Evolutionary conservation across 2,113 vertebrate genomes (phyloP).

Genomic region (Penelope pileata): DNA sequence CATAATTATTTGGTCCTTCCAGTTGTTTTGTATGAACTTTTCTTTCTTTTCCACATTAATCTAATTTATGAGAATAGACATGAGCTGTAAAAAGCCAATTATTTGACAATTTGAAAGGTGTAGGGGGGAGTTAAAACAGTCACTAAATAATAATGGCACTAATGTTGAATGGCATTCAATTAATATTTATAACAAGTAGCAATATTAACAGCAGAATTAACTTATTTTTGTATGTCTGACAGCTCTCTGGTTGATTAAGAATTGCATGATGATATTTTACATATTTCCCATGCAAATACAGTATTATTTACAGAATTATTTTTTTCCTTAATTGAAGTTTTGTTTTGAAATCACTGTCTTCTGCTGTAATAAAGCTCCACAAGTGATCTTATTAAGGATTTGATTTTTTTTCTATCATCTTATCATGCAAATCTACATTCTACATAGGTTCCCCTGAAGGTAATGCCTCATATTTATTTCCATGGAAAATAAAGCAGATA

Average conservation of each 20-base stretch:
- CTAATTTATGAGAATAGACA: slow-evolving; percentile 1
- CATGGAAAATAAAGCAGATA: background rate
- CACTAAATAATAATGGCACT: slow-evolving; percentile 64
- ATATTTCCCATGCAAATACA: slow-evolving; percentile 60
- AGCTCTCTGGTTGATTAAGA: slow-evolving; percentile 71
- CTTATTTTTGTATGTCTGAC: slow-evolving; percentile 72
- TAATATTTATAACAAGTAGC: slow-evolving; percentile 65
- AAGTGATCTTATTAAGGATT: slow-evolving; percentile 16
- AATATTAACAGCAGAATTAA: slow-evolving; percentile 68
- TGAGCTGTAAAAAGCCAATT: slow-evolving; percentile 62
- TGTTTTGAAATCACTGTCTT: slow-evolving; percentile 57
- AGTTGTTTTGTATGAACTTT: background rate
- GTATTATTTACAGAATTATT: slow-evolving; percentile 69
- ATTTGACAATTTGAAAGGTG: slow-evolving; percentile 49
- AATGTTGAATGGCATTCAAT: slow-evolving; percentile 67
- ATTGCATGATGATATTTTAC: slow-evolving; percentile 59
- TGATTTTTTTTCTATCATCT: background rate
- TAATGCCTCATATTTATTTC: background rate
- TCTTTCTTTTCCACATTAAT: background rate
- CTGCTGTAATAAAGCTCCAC: background rate
- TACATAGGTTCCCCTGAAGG: background rate
- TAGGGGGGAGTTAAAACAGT: slow-evolving; percentile 23
- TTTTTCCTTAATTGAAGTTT: slow-evolving; percentile 62
- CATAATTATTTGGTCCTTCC: background rate
- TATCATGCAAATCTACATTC: background rate